Conservation (phyloP, 2,797 vertebrate species). For the Dendrocincla fuliginosa region DNA sequence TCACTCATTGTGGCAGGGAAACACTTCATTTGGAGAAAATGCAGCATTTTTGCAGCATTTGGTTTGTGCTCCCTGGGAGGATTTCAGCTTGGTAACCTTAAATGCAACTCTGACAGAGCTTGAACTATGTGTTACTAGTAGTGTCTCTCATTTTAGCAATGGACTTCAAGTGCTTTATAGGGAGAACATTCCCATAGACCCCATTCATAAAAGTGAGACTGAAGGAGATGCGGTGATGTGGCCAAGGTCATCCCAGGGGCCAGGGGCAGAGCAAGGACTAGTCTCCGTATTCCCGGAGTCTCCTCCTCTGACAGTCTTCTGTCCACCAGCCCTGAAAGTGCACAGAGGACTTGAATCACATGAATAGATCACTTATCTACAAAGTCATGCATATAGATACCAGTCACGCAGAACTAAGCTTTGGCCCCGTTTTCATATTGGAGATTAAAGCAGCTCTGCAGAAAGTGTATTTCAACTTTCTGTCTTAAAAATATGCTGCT, state of each 20-base stretch:
- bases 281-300: background rate
- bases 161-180: background rate
- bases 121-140: background rate
- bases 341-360: background rate
- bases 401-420: slow-evolving; percentile 41
- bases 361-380: slow-evolving; percentile 12
- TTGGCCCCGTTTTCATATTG: slow-evolving; percentile 15
- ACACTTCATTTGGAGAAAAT: background rate
- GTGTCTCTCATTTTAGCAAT: background rate
- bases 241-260: background rate
- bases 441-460: slow-evolving; percentile 51
- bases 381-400: slow-evolving; percentile 25
- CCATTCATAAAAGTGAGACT: background rate
- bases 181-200: background rate
- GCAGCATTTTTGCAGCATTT: background rate
- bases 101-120: background rate
- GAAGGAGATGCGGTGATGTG: background rate
- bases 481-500: slow-evolving; percentile 62
- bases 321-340: background rate
- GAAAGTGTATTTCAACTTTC: slow-evolving; percentile 62
- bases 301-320: background rate
- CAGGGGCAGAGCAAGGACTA: background rate
- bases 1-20: background rate
- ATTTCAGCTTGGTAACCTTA: background rate
- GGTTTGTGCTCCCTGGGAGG: background rate